phyloP scores from a whole-genome alignment of 92 coral and sea anemone species.

The Epizoanthus rinbou region DNA sequence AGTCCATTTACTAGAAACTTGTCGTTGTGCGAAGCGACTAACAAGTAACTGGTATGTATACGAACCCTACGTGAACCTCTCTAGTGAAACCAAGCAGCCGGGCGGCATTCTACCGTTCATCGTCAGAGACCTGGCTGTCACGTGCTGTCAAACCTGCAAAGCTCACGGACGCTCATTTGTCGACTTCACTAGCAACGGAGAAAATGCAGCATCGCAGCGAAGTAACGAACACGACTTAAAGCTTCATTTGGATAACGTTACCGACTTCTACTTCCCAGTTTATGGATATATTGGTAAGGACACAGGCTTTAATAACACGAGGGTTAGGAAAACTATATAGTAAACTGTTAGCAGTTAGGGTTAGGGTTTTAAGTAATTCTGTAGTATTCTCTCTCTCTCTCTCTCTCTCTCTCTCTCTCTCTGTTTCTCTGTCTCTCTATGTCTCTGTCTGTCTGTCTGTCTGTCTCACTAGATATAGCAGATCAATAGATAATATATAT shows the following conservation, averaged over 20 bases:
- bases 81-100: background rate
- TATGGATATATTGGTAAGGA: conserved; percentile 9
- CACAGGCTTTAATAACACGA: too few relatives aligned
- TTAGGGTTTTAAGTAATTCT: too few relatives aligned
- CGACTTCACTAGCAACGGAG: conserved; percentile 18
- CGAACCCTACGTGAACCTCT: conserved; percentile 13
- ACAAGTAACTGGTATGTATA: conserved; percentile 19
- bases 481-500: too few relatives aligned
- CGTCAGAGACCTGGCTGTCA: conserved; percentile 15
- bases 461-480: too few relatives aligned
- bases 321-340: too few relatives aligned
- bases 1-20: conserved; percentile 11
- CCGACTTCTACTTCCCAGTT: conserved; percentile 31
- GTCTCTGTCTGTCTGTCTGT: too few relatives aligned
- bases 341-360: too few relatives aligned
- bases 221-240: conserved; percentile 12
- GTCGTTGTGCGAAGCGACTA: conserved; percentile 33
- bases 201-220: background rate
- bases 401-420: too few relatives aligned
- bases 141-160: conserved; percentile 44
- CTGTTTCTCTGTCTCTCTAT: too few relatives aligned
- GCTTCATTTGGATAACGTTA: background rate
- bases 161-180: conserved; percentile 31
- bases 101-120: conserved; percentile 20
- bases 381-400: too few relatives aligned